Base-by-base conservation (phyloP, 2,113 vertebrate species). In the Mustela nigripes region DNA sequence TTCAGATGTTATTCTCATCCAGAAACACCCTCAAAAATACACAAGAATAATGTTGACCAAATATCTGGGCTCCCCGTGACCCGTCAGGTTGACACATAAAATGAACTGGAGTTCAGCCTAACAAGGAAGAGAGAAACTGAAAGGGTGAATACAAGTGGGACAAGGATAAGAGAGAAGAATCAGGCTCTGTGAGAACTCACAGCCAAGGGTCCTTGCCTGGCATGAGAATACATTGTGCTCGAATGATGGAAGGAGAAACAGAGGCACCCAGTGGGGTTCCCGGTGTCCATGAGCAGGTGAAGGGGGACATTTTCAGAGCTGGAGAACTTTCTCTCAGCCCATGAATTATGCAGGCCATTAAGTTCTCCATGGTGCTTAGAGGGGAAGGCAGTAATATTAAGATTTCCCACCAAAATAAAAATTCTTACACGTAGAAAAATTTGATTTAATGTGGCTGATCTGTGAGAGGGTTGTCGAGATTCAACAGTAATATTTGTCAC, bases 211-310 rank as follows among this genome's bases (percentile, higher is more conserved):
- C 22, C 45, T 79, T 69, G 33, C 22, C 45, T 53, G 39, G 45
- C 0, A 0, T 67, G 42, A 9, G 18, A 79, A 39, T 22, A 33
- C 18, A 79, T 63, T 21, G 22, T 28, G 21, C 42, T 28, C 1
- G 0, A 48, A 26, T 3, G 5, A 12, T 10, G 4, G 50, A 82
- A 81, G 24, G 26, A 16, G 36, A 39, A 33, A n/a, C 65, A 10
- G 58, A 81, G 18, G 15, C 4, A 1, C 48, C 11, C 16, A 36
- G 36, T 8, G 48, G 33, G 11, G 4, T 18, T 73, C 56, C 31
- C 5, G 8, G 87, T 0, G 0, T 15, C 86, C 24, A 4, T 6
- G 36, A 69, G 50, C 36, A 65, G 26, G 45, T 48, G 86, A 65
- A 33, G 31, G 4, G 28, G 28, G 5, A 4, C 18, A 28, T 48